Percentiles rank a stretch among this genome's conserved stretches.
Evolutionary conservation across 2,113 vertebrate genomes (phyloP).

Genomic region (Apaloderma vittatum): DNA sequence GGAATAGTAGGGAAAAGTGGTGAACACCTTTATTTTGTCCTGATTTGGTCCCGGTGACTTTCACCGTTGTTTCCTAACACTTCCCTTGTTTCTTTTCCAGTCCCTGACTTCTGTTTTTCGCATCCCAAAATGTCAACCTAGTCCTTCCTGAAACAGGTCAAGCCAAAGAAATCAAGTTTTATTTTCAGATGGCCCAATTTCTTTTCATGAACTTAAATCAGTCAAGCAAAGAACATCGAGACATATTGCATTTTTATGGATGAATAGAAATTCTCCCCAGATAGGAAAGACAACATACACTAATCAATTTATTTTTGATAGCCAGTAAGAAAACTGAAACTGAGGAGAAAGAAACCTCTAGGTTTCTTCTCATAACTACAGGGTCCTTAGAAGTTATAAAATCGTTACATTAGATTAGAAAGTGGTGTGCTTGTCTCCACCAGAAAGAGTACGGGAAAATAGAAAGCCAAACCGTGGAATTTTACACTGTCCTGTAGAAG

Average conservation of each 20-base stretch:
- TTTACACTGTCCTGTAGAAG: not conserved
- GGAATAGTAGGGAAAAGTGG: not conserved
- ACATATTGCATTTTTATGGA: not conserved
- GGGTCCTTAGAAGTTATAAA: not conserved
- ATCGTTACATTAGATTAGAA: not conserved
- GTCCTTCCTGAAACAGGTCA: not conserved
- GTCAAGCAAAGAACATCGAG: not conserved
- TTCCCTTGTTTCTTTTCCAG: not conserved
- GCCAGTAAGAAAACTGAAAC: not conserved
- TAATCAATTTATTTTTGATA: not conserved
- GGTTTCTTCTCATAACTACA: not conserved
- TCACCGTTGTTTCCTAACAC: not conserved
- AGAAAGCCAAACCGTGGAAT: not conserved
- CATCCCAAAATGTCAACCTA: not conserved
- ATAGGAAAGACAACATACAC: not conserved
- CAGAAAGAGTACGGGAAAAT: not conserved
- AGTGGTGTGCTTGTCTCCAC: not conserved
- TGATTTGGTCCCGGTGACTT: not conserved
- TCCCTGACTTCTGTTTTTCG: not conserved
- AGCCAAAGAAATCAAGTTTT: not conserved
- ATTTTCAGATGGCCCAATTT: conserved; percentile 40
- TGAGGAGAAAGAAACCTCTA: not conserved
- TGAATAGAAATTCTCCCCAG: not conserved
- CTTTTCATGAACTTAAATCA: conserved; percentile 24
- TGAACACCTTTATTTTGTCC: not conserved